A percentile compares a stretch with the other conserved stretches of the same genome.
Conservation (phyloP, 2,113 vertebrate species). For the Alces alces region DNA sequence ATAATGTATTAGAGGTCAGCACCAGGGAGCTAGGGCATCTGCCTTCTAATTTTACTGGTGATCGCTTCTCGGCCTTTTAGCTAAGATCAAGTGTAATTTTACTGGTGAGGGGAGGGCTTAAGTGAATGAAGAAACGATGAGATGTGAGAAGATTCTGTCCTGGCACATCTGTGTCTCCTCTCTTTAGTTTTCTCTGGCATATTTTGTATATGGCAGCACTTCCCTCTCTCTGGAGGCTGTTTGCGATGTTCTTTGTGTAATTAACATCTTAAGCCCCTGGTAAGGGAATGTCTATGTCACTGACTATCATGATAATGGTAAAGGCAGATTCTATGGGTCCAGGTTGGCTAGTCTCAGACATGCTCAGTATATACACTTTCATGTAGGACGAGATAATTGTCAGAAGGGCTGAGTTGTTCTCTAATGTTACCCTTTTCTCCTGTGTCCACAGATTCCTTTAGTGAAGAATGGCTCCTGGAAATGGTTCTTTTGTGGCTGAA, state of each 20-base stretch:
- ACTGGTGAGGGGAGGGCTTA: not conserved
- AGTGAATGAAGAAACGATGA: not conserved
- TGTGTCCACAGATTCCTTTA: not conserved
- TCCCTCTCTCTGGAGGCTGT: not conserved
- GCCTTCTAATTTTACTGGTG: not conserved
- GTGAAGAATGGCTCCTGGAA: not conserved
- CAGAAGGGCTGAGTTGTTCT: not conserved
- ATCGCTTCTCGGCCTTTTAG: not conserved
- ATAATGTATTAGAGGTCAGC: not conserved
- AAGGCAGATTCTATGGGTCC: not conserved
- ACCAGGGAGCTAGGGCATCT: not conserved
- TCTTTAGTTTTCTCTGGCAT: not conserved
- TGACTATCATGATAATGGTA: not conserved
- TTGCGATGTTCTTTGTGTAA: not conserved
- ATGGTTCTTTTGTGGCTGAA: not conserved
- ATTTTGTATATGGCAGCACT: not conserved
- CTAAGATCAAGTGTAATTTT: not conserved
- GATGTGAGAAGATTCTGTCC: not conserved
- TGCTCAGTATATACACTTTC: not conserved
- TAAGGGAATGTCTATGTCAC: not conserved
- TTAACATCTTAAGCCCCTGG: accelerated
- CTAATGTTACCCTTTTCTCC: not conserved
- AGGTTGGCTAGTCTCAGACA: not conserved
- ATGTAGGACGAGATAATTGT: not conserved
- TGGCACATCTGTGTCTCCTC: not conserved